Evolutionary conservation across 2,888 invertebrate species (phyloP).

Genomic region (Calephelis perditalis): DNA sequence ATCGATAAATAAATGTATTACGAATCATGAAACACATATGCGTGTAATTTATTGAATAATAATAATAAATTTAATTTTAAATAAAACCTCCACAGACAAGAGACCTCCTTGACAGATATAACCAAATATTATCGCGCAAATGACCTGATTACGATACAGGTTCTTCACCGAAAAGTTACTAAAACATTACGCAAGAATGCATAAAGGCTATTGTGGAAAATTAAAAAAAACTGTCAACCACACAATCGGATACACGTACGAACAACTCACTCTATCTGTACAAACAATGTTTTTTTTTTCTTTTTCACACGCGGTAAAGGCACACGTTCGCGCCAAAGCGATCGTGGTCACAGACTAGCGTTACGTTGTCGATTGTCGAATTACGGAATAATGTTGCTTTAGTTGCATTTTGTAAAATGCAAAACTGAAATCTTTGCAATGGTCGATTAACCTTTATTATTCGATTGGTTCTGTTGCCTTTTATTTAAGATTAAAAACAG

Average conservation of each 20-base stretch:
- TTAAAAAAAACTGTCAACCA: slow-evolving; percentile 21
- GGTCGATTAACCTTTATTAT: neutral
- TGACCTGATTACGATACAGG: slow-evolving; percentile 29
- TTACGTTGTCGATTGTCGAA: neutral
- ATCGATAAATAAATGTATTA: no score
- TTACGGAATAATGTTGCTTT: slow-evolving; percentile 4
- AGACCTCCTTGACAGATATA: neutral
- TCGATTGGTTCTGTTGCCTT: neutral
- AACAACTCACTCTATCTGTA: slow-evolving; percentile 19
- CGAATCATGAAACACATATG: no score
- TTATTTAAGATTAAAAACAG: neutral
- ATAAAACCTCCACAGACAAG: neutral
- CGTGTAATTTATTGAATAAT: no score
- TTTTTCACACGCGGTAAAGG: slow-evolving; percentile 15
- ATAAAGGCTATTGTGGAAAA: slow-evolving; percentile 15
- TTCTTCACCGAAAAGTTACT: slow-evolving; percentile 26
- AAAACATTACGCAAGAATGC: slow-evolving; percentile 23
- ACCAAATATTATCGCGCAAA: slow-evolving; percentile 19
- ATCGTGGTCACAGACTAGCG: slow-evolving; percentile 12
- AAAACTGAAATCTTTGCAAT: slow-evolving; percentile 3
- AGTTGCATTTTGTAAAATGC: slow-evolving; percentile 9
- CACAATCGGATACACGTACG: slow-evolving; percentile 16
- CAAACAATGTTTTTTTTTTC: slow-evolving; percentile 18
- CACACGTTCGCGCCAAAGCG: slow-evolving; percentile 16
- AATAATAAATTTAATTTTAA: no score